phyloP scores from a whole-genome alignment of 2,797 vertebrate species.

The Megaceryle alcyon region DNA sequence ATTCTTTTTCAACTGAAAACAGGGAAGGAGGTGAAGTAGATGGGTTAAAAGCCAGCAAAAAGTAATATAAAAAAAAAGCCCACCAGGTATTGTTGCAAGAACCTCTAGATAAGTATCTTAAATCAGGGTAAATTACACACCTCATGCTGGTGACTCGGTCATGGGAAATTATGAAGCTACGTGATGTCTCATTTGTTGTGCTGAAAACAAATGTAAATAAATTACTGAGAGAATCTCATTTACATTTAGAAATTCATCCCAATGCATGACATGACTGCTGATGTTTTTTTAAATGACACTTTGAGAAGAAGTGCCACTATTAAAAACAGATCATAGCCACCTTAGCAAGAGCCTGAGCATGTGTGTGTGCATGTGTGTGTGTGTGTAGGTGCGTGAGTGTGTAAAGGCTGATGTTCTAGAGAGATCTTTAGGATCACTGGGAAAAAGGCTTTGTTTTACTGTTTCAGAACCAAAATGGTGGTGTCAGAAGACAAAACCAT shows the following conservation, averaged over 20 bases:
- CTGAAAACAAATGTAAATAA: constrained; percentile 88
- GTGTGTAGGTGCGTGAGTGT: neutral
- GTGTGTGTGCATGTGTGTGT: rapidly evolving
- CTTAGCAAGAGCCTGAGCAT: neutral
- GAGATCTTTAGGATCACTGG: neutral
- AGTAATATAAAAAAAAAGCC: constrained; percentile 45
- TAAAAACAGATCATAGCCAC: constrained; percentile 67
- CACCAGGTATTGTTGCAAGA: constrained; percentile 75
- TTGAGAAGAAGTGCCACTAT: constrained; percentile 75
- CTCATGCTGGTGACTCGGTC: constrained; percentile 84
- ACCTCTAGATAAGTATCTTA: constrained; percentile 82
- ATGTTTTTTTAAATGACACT: constrained; percentile 76
- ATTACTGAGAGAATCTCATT: constrained; percentile 85
- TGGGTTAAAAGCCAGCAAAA: constrained; percentile 34
- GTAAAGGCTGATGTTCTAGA: neutral
- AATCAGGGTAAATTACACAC: constrained; percentile 83
- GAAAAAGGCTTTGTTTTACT: neutral
- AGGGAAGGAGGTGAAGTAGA: neutral
- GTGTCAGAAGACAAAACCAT: neutral
- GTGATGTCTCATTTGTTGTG: constrained; percentile 86
- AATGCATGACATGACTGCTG: constrained; percentile 79
- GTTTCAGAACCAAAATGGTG: constrained; percentile 17
- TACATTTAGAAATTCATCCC: constrained; percentile 83
- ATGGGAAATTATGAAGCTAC: constrained; percentile 87
- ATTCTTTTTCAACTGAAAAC: neutral